phyloP scores from a whole-genome alignment of 2,888 invertebrate genomes.

The Latheticus oryzae region DNA sequence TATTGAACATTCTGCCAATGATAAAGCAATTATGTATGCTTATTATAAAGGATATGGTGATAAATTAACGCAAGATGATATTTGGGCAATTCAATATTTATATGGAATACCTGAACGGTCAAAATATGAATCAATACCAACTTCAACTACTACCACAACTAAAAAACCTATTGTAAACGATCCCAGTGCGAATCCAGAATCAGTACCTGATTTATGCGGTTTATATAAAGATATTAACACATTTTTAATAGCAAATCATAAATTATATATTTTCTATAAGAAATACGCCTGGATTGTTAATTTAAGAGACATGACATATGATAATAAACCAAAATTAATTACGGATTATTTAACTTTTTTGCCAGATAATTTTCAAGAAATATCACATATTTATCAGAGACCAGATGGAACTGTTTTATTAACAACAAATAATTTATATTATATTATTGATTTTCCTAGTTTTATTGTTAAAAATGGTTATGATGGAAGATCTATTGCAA shows the following conservation, averaged over 20 bases:
- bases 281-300: conserved; percentile 14
- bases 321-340: conserved; percentile 23
- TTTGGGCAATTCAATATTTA: conserved; percentile 16
- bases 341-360: conserved; percentile 22
- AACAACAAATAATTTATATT: conserved; percentile 30
- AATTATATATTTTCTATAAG: conserved; percentile 14
- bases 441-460: conserved; percentile 38
- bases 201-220: conserved; percentile 10
- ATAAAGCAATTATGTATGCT: conserved; percentile 17
- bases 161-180: conserved; percentile 7
- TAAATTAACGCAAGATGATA: conserved; percentile 20
- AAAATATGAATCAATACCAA: conserved; percentile 23
- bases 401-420: conserved; percentile 18
- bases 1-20: no score
- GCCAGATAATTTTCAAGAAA: conserved; percentile 19
- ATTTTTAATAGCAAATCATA: conserved; percentile 20
- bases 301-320: conserved; percentile 15
- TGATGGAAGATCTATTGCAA: conserved; percentile 9
- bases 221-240: conserved; percentile 9
- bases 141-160: conserved; percentile 18
- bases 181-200: conserved; percentile 6
- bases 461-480: conserved; percentile 23
- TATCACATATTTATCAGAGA: conserved; percentile 22
- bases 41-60: conserved; percentile 14
- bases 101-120: conserved; percentile 17